Base-by-base conservation (phyloP, 2,113 vertebrate species). In the Nycticorax nycticorax region DNA sequence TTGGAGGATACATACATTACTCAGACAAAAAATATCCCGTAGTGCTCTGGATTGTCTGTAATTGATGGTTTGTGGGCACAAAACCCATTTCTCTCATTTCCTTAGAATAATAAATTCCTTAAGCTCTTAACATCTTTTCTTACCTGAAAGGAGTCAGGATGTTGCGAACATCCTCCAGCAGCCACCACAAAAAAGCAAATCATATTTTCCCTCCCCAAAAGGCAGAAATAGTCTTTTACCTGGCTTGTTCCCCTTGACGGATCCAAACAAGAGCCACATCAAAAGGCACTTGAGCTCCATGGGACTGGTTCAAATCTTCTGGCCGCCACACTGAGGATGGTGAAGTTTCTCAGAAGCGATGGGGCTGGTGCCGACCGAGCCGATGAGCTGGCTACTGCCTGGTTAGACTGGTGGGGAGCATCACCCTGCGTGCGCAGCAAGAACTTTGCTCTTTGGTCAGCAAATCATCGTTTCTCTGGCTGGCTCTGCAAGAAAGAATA, bases 261-360 rank as follows among this genome's bases (percentile, higher is more conserved):
- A 95, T 96, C 93, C 94, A 88, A 97, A 35, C 53, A 95, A 85
- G 91, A 95, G 94, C 96, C 97, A 96, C 94, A 95, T 95, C 94
- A 97, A 96, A 96, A 97, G 81, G 77, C 50, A 89, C 81, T 32
- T 89, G 84, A 76, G 63, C 78, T 91, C 91, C 96, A 95, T 85
- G 84, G 87, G 55, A 52, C 71, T 91, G 43, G 41, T 79, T 96
- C 91, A 79, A 84, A 92, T 88, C 89, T 73, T 89, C 79, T 71
- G 71, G 62, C 74, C 3, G 1, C 63, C 35, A 13, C 6, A 1
- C 84, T 45, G 81, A 78, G 35, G 79, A 72, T 2, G 53, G 17
- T 21, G 95, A 87, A 82, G 66, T n/a, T 97, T 91, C 86, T 79
- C 66, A 76, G 89, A 91, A 92, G 66, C 0, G n/a, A 78, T 11